A percentile compares a stretch with the other conserved stretches of the same genome.
phyloP scores from a whole-genome alignment of 2,797 vertebrate genomes.

The Anomalospiza imberbis region DNA sequence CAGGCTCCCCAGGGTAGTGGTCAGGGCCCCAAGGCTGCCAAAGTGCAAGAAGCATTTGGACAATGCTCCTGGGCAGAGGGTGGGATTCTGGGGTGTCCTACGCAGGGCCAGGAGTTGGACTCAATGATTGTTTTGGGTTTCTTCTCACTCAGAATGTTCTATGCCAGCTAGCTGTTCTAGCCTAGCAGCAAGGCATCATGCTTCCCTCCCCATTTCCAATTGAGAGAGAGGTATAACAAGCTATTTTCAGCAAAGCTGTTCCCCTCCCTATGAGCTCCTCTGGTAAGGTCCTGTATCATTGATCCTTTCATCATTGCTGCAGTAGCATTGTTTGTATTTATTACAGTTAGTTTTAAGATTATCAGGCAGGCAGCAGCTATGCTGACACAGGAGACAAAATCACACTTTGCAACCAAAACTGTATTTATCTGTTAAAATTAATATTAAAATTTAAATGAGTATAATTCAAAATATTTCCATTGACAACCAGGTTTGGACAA shows the following conservation, averaged over 20 bases:
- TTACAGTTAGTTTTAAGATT: not conserved
- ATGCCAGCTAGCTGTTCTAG: not conserved
- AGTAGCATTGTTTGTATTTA: accelerated
- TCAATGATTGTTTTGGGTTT: not conserved
- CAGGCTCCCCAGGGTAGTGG: not conserved
- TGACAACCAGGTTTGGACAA: not conserved
- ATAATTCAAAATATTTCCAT: not conserved
- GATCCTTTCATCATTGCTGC: not conserved
- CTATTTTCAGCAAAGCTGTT: not conserved
- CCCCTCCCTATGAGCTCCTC: not conserved
- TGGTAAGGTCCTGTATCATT: not conserved
- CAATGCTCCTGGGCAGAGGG: not conserved
- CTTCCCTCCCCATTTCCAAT: not conserved
- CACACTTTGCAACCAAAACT: not conserved
- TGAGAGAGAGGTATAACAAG: not conserved
- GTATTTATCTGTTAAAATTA: not conserved
- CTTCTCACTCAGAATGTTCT: not conserved
- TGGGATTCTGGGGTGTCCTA: not conserved
- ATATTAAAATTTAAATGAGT: not conserved
- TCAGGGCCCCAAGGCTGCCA: not conserved
- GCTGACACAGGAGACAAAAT: not conserved
- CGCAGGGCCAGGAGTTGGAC: not conserved
- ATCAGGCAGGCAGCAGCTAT: not conserved
- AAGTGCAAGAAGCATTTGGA: not conserved
- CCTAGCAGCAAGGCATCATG: not conserved